Conservation (phyloP, 2,113 vertebrate species). For the Notarius quadriscutis region DNA sequence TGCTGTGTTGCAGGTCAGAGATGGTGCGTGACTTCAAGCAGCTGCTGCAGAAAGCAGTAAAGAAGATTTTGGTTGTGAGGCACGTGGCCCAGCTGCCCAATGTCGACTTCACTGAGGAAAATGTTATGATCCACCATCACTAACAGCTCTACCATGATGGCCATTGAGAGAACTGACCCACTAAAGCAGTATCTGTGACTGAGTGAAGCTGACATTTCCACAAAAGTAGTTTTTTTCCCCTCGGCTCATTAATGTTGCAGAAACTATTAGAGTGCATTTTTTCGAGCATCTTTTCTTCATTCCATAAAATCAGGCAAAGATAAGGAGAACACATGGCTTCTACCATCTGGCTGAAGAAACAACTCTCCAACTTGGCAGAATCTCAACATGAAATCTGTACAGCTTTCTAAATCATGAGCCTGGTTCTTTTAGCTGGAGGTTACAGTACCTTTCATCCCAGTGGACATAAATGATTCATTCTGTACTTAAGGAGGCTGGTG, state of each 20-base stretch:
- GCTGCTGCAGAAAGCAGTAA: conserved; percentile 30
- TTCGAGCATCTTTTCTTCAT: conserved; percentile 2
- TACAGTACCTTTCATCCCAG: not conserved
- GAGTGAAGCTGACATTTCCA: not conserved
- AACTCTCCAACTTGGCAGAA: conserved; percentile 1
- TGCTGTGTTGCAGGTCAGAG: conserved; percentile 44
- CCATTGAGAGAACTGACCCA: not conserved
- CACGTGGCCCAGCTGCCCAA: conserved; percentile 25
- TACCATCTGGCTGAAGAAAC: not conserved
- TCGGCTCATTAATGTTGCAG: not conserved
- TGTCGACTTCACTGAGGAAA: conserved; percentile 17
- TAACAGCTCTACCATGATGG: conserved; percentile 4
- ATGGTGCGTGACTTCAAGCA: conserved; percentile 30
- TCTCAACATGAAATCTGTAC: not conserved
- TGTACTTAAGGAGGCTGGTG: not conserved
- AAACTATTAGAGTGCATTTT: not conserved
- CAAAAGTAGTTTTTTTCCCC: not conserved
- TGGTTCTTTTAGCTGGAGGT: not conserved
- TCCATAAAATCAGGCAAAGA: not conserved
- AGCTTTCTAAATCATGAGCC: not conserved
- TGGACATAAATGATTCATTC: conserved; percentile 7
- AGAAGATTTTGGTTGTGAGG: conserved; percentile 26
- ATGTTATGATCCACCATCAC: conserved; percentile 30
- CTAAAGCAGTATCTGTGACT: not conserved
- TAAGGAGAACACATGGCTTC: not conserved